These are phyloP conservation scores for Drosophila ironensis DNA, from an alignment of 1,140 invertebrate genomes.

Conservation along the genomic window DNA sequence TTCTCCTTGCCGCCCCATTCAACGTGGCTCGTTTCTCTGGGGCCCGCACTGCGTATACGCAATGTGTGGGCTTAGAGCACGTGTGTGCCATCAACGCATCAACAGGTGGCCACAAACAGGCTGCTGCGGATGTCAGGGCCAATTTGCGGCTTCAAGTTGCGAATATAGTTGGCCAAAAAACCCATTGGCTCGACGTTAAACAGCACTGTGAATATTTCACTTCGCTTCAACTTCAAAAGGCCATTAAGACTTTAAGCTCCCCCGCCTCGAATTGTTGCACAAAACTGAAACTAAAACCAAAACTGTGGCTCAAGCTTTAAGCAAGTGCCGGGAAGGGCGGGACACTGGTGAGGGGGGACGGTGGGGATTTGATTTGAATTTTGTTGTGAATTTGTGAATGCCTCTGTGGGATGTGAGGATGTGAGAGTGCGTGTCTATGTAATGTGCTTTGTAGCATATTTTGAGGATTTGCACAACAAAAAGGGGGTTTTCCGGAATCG, in stretches of 20 bases:
- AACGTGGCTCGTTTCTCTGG: slow-evolving; percentile 8
- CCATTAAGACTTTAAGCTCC: slow-evolving; percentile 18
- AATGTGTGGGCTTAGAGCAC: slow-evolving; percentile 13
- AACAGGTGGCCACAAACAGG: slow-evolving; percentile 57
- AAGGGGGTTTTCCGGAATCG: neutral
- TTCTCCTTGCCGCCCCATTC: no score
- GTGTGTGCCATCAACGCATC: slow-evolving; percentile 26
- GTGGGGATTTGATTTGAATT: slow-evolving; percentile 57
- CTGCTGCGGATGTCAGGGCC: slow-evolving; percentile 19
- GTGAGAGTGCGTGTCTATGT: slow-evolving; percentile 38
- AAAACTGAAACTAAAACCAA: neutral
- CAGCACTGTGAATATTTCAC: slow-evolving; percentile 9
- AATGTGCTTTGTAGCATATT: slow-evolving; percentile 75
- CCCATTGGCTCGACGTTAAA: slow-evolving; percentile 28
- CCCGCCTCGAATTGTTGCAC: no score
- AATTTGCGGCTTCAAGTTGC: slow-evolving; percentile 44
- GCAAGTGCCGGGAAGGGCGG: neutral
- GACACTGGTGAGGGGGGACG: neutral
- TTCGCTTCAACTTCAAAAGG: neutral
- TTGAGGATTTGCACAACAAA: slow-evolving; percentile 79
- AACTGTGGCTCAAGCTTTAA: slow-evolving; percentile 2
- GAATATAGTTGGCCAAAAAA: slow-evolving; percentile 5
- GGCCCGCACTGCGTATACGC: slow-evolving; percentile 60
- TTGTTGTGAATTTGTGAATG: slow-evolving; percentile 65
- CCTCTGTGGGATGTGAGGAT: slow-evolving; percentile 8